Percentiles rank a stretch among this genome's conserved stretches.
These are phyloP conservation scores for Thalassarche chlororhynchos DNA, from an alignment of 2,113 vertebrate genomes.

Conservation along the genomic window DNA sequence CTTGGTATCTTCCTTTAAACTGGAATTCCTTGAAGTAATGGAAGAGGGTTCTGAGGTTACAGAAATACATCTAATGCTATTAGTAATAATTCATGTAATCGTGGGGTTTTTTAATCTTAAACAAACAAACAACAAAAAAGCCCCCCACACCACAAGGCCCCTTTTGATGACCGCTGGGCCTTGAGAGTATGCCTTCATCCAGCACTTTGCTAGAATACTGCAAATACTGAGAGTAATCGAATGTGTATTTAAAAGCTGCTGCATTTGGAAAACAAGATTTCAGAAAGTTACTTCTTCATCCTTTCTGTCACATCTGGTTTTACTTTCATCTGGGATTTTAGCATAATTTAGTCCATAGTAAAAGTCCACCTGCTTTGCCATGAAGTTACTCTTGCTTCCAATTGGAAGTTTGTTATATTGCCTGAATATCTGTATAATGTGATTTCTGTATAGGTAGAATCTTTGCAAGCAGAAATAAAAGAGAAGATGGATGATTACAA, in stretches of 20 bases:
- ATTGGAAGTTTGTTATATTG: background rate
- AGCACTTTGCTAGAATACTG: background rate
- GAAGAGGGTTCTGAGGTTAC: background rate
- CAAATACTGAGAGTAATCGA: background rate
- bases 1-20: background rate
- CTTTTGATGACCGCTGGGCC: background rate
- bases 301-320: background rate
- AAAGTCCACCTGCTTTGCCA: background rate
- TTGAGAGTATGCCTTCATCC: background rate
- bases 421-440: background rate
- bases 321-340: background rate
- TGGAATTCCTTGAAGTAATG: background rate
- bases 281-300: background rate
- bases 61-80: background rate
- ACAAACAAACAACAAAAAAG: background rate
- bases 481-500: constrained; percentile 85
- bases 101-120: background rate
- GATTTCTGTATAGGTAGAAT: constrained; percentile 84
- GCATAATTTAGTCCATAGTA: background rate
- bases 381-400: background rate
- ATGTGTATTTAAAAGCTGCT: background rate
- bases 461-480: constrained; percentile 84
- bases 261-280: constrained; percentile 1
- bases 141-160: background rate
- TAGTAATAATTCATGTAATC: background rate